Evolutionary conservation across 2,888 invertebrate species (phyloP), one percentile per base, ranked within the genome.

Genomic region (Micoletzkya japonica): DNA sequence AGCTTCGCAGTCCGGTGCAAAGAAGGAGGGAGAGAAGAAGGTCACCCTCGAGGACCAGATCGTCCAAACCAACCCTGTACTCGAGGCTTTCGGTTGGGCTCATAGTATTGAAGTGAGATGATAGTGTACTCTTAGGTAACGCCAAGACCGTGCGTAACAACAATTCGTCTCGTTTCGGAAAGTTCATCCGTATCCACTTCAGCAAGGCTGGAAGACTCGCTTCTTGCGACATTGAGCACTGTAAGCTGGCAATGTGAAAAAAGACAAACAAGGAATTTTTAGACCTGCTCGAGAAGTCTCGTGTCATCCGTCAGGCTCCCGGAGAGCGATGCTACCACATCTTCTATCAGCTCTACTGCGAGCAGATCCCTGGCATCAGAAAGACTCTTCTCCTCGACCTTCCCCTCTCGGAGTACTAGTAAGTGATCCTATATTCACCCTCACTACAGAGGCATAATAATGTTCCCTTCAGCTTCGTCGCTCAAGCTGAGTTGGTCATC

Each of bases 141-240:
- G 95, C 95, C 88, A 95, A 95, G 91, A 95, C 95, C 87, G 94
- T 94, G 89, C 94, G 97, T 92, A 98, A 98, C 90, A 97, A 97
- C 90, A 97, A 97, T 92, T 97, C 96, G 80, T 97, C 97, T 82
- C 95, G 97, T 91, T 97, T 97, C 93, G 96, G 95, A 92, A 98
- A 98, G 92, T 98, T 98, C 92, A 98, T 98, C 90, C 94, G 98
- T 91, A 98, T 98, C 88, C 98, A 99, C 89, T 98, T 98, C 90
- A 96, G 96, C 81, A 93, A 95, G 83, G 92, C 93, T 89, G 97
- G 97, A 89, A 96, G 96, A 91, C 90, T 98, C 90, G 96, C 98
- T 88, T 98, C 97, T 90, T 97, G 96, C 90, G 98, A 99, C 89
- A 98, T 99, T 89, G 98, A 99, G 89, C 95, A 95, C 86, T 99